A percentile compares a stretch with the other conserved stretches of the same genome.
These are phyloP conservation scores for Acanthaster planci DNA, from an alignment of 35 echinoderm and acorn worm genomes.

Conservation along the genomic window DNA sequence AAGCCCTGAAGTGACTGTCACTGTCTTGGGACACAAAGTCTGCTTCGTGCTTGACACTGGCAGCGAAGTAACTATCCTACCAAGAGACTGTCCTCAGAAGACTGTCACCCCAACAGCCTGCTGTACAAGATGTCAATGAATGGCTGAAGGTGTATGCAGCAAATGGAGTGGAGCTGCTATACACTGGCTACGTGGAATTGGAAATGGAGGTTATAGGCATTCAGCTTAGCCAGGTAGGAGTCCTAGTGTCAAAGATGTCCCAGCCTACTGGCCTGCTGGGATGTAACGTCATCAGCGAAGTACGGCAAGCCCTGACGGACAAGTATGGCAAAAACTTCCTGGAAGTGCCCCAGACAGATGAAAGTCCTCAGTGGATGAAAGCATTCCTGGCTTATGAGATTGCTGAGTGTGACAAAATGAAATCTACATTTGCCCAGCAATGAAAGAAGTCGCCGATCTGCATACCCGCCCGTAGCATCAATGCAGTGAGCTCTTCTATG, in stretches of 20 bases:
- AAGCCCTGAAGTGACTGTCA: background rate
- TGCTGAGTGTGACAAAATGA: background rate
- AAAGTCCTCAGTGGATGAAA: constrained; percentile 28
- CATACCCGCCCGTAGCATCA: constrained; percentile 48
- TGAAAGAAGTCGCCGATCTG: constrained; percentile 31
- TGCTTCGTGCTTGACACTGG: constrained; percentile 54
- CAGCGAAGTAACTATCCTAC: constrained; percentile 40
- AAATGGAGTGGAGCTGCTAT: constrained; percentile 35
- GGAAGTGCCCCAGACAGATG: background rate
- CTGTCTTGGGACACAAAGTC: background rate
- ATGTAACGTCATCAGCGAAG: constrained; percentile 13
- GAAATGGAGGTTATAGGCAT: constrained; percentile 8
- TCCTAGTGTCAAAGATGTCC: constrained; percentile 26
- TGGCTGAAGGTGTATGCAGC: constrained; percentile 37
- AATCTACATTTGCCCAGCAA: constrained; percentile 1
- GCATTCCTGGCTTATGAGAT: constrained; percentile 34
- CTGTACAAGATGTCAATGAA: constrained; percentile 17
- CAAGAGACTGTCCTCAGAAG: constrained; percentile 38
- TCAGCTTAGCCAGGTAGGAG: constrained; percentile 29
- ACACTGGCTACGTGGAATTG: constrained; percentile 42
- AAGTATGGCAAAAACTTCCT: background rate
- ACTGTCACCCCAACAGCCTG: background rate
- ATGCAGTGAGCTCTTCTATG: background rate
- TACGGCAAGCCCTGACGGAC: background rate
- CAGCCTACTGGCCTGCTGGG: constrained; percentile 44